phyloP scores from a whole-genome alignment of 2,888 invertebrate genomes.

The Neuroscelio doddi region DNA sequence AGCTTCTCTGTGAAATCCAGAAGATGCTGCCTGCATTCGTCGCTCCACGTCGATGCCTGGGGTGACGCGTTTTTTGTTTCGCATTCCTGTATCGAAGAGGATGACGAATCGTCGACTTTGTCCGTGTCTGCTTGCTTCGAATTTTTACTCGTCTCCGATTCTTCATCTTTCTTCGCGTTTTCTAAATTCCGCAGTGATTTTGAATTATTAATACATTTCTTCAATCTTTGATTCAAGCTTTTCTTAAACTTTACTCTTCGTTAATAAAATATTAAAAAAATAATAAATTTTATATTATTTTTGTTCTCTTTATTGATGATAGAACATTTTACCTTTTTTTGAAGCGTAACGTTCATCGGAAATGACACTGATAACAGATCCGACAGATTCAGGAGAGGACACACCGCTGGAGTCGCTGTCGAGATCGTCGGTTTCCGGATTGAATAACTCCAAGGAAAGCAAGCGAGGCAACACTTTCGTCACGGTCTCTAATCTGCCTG shows the following conservation, averaged over 20 bases:
- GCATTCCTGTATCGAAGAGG: too few species aligned
- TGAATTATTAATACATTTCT: too few species aligned
- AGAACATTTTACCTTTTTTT: conserved; percentile 48
- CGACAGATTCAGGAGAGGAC: conserved; percentile 89
- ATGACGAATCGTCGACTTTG: too few species aligned
- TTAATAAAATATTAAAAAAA: too few species aligned
- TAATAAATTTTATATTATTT: too few species aligned
- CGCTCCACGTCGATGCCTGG: conserved; percentile 74
- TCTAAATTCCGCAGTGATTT: too few species aligned
- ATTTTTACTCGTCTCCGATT: too few species aligned
- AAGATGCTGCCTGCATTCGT: conserved; percentile 80
- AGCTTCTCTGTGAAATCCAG: conserved; percentile 87
- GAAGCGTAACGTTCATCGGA: conserved; percentile 75
- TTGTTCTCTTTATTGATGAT: background rate
- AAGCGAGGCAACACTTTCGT: conserved; percentile 83
- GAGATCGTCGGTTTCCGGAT: conserved; percentile 92
- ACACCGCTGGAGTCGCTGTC: conserved; percentile 92
- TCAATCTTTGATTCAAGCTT: too few species aligned
- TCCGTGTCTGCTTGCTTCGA: too few species aligned
- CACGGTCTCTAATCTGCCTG: conserved; percentile 76
- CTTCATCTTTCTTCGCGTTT: too few species aligned
- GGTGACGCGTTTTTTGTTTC: conserved; percentile 41
- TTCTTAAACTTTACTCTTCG: too few species aligned
- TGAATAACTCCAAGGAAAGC: conserved; percentile 87
- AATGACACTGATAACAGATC: conserved; percentile 87